These are phyloP conservation scores for Drosophila subquinaria DNA, from an alignment of 2,888 invertebrate species.

Conservation along the genomic window DNA sequence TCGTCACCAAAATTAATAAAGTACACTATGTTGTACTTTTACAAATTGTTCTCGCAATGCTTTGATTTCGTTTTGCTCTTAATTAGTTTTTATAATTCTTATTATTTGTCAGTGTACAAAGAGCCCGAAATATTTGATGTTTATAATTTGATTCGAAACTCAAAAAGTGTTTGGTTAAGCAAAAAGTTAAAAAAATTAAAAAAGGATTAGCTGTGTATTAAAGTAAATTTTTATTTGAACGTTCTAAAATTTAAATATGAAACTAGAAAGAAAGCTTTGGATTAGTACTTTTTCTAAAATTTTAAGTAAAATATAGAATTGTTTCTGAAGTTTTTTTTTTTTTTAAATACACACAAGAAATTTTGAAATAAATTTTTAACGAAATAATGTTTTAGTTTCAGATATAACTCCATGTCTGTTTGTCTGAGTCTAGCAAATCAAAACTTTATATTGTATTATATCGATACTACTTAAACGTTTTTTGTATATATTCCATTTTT, in stretches of 20 bases:
- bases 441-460: not conserved
- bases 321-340: not conserved
- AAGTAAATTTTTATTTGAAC: not conserved
- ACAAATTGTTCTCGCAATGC: slow-evolving; percentile 34
- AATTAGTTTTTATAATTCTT: slow-evolving; percentile 5
- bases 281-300: not conserved
- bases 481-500: not conserved
- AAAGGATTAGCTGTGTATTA: not conserved
- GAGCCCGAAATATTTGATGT: slow-evolving; percentile 9
- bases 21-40: slow-evolving; percentile 21
- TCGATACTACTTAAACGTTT: not conserved
- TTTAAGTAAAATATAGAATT: not conserved
- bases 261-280: not conserved
- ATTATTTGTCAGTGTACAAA: slow-evolving; percentile 30
- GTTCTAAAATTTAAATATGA: not conserved
- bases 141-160: slow-evolving; percentile 12
- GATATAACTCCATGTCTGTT: not conserved
- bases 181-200: not conserved
- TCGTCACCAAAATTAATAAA: slow-evolving; percentile 50
- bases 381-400: not conserved
- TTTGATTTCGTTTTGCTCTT: slow-evolving; percentile 27
- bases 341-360: not conserved
- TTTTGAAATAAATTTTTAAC: not conserved
- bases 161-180: slow-evolving; percentile 3
- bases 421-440: not conserved